Percentiles rank a stretch among this genome's conserved stretches.
These are phyloP conservation scores for Diplazon laetatorius DNA, from an alignment of 2,888 invertebrate genomes.

Conservation along the genomic window DNA sequence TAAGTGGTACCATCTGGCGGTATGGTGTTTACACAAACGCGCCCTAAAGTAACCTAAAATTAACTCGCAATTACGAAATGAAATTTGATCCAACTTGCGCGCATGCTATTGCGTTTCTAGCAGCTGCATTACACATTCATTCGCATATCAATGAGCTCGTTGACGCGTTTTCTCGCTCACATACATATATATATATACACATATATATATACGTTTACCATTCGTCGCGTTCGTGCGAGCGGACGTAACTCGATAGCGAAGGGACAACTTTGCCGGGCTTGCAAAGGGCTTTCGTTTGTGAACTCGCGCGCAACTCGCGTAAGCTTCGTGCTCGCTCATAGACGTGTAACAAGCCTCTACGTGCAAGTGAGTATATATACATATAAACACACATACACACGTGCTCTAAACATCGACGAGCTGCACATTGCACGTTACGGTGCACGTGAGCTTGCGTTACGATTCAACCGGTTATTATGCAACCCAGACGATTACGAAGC, in stretches of 20 bases:
- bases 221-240: background rate
- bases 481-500: no score
- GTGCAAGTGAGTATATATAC: no score
- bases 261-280: slow-evolving; percentile 11
- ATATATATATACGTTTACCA: no score
- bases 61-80: no score
- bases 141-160: background rate
- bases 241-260: background rate
- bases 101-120: no score
- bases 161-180: background rate
- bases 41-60: no score
- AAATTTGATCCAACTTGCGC: no score
- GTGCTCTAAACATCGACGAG: slow-evolving; percentile 9
- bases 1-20: no score
- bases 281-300: background rate
- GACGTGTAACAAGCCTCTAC: background rate
- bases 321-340: slow-evolving; percentile 2
- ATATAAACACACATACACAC: no score
- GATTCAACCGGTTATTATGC: slow-evolving; percentile 8
- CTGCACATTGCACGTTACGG: slow-evolving; percentile 23
- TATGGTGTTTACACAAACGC: no score
- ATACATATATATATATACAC: no score
- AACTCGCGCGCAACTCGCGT: background rate
- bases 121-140: background rate
- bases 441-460: slow-evolving; percentile 26